Percentiles rank a stretch among this genome's conserved stretches.
phyloP scores from a whole-genome alignment of 2,888 invertebrate genomes.

The Ecdyonurus torrentis region DNA sequence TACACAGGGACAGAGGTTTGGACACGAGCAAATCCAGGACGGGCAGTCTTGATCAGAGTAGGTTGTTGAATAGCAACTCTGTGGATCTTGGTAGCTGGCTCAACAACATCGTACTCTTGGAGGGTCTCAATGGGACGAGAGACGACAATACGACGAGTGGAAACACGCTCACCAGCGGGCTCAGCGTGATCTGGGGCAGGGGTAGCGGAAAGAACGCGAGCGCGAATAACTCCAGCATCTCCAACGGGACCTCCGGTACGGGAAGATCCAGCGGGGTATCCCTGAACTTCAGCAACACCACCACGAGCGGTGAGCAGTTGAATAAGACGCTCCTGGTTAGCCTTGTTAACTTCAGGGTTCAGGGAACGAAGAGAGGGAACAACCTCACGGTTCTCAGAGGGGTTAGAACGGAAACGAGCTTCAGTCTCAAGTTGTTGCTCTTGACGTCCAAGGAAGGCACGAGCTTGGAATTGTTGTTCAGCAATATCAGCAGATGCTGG shows the following conservation, averaged over 20 bases:
- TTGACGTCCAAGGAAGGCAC: conserved; percentile 1
- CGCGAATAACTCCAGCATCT: conserved; percentile 30
- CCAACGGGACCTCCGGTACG: conserved; percentile 23
- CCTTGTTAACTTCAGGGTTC: conserved; percentile 24
- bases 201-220: conserved; percentile 37
- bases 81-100: conserved; percentile 39
- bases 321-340: conserved; percentile 32
- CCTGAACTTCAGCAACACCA: conserved; percentile 21
- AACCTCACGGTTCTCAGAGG: conserved; percentile 12
- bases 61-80: conserved; percentile 38
- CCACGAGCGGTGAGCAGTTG: conserved; percentile 31
- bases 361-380: conserved; percentile 21
- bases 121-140: conserved; percentile 41
- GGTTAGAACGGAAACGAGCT: background rate
- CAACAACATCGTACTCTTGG: conserved; percentile 33
- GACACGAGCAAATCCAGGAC: conserved; percentile 28
- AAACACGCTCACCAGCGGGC: conserved; percentile 35
- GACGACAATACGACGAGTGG: conserved; percentile 41
- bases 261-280: conserved; percentile 22
- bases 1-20: conserved; percentile 27
- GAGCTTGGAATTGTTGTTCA: background rate
- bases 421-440: background rate
- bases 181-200: conserved; percentile 33
- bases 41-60: conserved; percentile 31
- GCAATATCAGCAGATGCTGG: no score